Base-by-base conservation (phyloP, 35 echinoderm and acorn worm genomes). In the Diadema setosum region DNA sequence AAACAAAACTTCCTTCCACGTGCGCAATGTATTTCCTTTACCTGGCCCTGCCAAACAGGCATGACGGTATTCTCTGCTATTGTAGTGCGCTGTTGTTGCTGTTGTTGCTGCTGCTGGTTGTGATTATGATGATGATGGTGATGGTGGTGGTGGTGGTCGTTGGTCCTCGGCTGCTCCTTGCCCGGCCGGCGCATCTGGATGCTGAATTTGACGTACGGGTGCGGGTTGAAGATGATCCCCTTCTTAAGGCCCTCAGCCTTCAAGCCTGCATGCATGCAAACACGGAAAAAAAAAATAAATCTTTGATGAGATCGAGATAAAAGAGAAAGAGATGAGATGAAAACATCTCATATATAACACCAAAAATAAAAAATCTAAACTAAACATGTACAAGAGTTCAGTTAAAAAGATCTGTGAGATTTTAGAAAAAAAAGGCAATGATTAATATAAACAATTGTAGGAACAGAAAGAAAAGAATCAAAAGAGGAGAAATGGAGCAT, bases 211-310 rank as follows among this genome's bases (percentile, higher is more conserved):
- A 99, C 76, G 65, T 99, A 99, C 5, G 96, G 96, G 81, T 99
- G 93, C 0, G 96, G 96, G 44, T 99, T 99, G 85, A 99, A 99
- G 43, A 99, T 95, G 93, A 99, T 99, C 18, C 96, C 96, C 40
- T 99, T 99, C 86, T 99, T 99, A 20, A 99, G 58, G 8, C 89
- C 83, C 70, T 88, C 89, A 16, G 92, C 96, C 83, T 99, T 88
- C 58, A 99, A 46, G 46, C 82, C 96, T 99, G 73, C 24, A 55
- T n/a, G 52, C 0, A 75, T 4, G 44, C 15, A 58, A 40, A 61
- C n/a, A 70, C 0, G 9, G 3, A 2, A 39, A 81, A 42, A 81
- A 81, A 81, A 42, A 17, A 81, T 18, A 44, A 16, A 75, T 5
- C 4, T 11, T 14, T 61, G 30, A 61, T 12, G 30, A 24, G 21